These are phyloP conservation scores for Caradrina clavipalpis DNA, from an alignment of 2,888 invertebrate species.

Conservation along the genomic window DNA sequence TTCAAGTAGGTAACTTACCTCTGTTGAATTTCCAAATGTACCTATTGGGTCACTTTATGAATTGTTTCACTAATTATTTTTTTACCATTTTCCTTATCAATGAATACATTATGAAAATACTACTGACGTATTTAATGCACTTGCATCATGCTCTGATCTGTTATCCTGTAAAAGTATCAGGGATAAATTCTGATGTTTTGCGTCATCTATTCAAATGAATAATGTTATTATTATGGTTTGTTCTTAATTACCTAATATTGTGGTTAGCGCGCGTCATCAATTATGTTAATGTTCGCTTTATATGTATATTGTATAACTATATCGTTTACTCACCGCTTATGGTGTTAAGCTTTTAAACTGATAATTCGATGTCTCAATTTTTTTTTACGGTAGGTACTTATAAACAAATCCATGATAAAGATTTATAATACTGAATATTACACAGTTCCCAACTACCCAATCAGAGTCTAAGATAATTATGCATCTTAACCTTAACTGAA, in stretches of 20 bases:
- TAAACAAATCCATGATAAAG: neutral
- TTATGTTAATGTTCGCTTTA: constrained; percentile 5
- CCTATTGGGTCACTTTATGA: constrained; percentile 14
- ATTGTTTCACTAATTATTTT: constrained; percentile 14
- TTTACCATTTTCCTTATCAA: constrained; percentile 49
- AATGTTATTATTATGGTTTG: neutral
- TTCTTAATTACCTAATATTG: neutral
- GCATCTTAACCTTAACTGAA: neutral
- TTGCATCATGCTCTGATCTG: constrained; percentile 15
- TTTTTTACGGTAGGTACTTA: neutral
- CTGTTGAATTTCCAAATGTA: constrained; percentile 5
- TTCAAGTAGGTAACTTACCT: constrained; percentile 7
- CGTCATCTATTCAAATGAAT: constrained; percentile 38
- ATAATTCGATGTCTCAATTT: neutral
- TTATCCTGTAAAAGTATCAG: constrained; percentile 38
- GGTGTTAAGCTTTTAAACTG: neutral
- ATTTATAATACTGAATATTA: neutral
- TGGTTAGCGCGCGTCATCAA: constrained; percentile 6
- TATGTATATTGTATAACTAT: neutral
- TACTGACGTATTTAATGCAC: constrained; percentile 35
- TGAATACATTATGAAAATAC: constrained; percentile 50
- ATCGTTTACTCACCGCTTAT: neutral
- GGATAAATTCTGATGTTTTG: constrained; percentile 23
- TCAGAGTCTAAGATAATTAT: too few species aligned
- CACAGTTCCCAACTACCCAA: too few species aligned